Base-by-base conservation (phyloP, 2,797 vertebrate genomes). In the Fringilla coelebs region DNA sequence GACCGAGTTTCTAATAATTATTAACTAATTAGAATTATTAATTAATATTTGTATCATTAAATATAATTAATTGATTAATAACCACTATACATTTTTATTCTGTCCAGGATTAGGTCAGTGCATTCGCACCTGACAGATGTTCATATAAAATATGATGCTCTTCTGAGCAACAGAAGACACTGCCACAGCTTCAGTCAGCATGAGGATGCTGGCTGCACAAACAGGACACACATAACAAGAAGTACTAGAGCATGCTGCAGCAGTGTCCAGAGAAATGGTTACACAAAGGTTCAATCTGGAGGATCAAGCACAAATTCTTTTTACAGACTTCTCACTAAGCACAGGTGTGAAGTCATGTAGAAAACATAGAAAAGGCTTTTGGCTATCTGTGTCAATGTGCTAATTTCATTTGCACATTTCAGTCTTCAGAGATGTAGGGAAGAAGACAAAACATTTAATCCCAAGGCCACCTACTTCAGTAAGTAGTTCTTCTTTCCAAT, bases 271-370 rank as follows among this genome's bases (percentile, higher is more conserved):
- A 70, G 43, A 57, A 57, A 45, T 1, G 10, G 7, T 28, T 28
- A 17, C 32, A 34, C 10, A 40, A n/a, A 48, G 10, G 7, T 75
- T 32, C 41, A 9, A 0, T 3, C 9, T 1, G 46, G 20, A 55
- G 9, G 19, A 60, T n/a, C 29, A 74, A 49, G 31, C 49, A 66
- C 60, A 43, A 13, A 4, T 5, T 24, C 21, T 38, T 76, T 71
- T 46, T 43, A 52, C 48, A 48, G 77, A 38, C 13, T 70, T 68
- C 14, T 55, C 1, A 1, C 45, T 40, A 43, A 70, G 36, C 54
- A 9, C 11, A 46, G 29, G 28, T n/a, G 31, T 81, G 43, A 41
- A 86, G 58, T 26, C 17, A 18, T 10, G 52, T 31, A 79, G 63
- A 67, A 90, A 70, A 77, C 51, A 76, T 0, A 61, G 48, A 17